phyloP scores from a whole-genome alignment of 2,113 vertebrate species.

The Hippocampus barbouri region DNA sequence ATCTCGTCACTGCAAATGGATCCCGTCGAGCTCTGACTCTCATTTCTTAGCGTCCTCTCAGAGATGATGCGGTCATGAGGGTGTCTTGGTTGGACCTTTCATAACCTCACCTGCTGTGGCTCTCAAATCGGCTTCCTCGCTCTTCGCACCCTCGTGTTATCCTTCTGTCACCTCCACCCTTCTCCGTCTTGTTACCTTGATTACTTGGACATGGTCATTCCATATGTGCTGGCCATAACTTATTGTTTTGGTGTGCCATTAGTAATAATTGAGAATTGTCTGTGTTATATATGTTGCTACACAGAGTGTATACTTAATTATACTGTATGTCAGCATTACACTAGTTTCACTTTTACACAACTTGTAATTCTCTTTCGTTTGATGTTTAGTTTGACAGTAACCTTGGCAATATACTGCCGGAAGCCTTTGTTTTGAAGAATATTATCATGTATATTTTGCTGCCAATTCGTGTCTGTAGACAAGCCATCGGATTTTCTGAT shows the following conservation, averaged over 20 bases:
- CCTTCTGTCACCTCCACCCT: conserved; percentile 16
- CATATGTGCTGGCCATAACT: conserved; percentile 5
- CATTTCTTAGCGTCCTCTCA: conserved; percentile 32
- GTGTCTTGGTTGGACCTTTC: conserved; percentile 30
- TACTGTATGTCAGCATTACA: no score
- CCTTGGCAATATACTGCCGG: no score
- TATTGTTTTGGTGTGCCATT: neutral
- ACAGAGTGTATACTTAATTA: no score
- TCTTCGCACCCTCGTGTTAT: conserved; percentile 7
- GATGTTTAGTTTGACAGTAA: no score
- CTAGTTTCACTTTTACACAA: no score
- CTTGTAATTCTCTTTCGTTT: no score
- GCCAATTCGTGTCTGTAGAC: no score
- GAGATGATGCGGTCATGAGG: conserved; percentile 50
- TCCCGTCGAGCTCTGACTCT: conserved; percentile 21
- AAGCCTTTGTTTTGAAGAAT: no score
- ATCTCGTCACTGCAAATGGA: conserved; percentile 45
- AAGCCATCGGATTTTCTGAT: no score
- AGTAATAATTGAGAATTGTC: no score
- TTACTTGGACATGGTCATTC: conserved; percentile 27
- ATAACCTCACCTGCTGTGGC: conserved; percentile 31
- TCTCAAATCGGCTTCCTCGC: conserved; percentile 13
- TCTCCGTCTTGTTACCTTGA: conserved; percentile 20
- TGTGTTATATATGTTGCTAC: no score
- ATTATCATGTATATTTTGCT: no score